Conservation (phyloP, 2,797 vertebrate genomes). For the Dermochelys coriacea region DNA sequence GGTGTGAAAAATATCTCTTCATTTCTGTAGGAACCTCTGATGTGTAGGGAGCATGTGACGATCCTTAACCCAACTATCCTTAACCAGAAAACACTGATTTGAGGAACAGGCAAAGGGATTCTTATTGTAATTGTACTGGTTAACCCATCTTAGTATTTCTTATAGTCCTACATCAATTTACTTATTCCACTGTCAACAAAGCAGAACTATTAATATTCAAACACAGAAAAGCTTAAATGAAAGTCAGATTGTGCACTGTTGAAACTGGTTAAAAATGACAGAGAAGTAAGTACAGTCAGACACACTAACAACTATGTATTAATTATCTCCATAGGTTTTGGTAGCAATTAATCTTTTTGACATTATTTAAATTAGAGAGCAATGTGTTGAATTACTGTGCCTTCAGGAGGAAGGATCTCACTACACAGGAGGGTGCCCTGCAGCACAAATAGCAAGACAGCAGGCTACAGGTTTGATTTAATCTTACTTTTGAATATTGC, state of each 20-base stretch:
- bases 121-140: neutral
- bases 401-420: neutral
- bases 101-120: conserved; percentile 11
- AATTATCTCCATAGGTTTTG: conserved; percentile 4
- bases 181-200: neutral
- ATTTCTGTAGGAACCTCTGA: accelerated
- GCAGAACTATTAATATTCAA: conserved; percentile 1
- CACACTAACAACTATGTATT: neutral
- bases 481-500: neutral
- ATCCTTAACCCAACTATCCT: accelerated
- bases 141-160: neutral
- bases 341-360: conserved; percentile 22
- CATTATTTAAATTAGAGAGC: conserved; percentile 18
- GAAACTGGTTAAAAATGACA: conserved; percentile 25
- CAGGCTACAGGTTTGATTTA: neutral
- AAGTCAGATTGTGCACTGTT: conserved; percentile 16
- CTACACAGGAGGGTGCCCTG: accelerated
- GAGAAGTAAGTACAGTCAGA: neutral
- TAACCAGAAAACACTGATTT: neutral
- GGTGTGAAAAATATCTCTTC: neutral
- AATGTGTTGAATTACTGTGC: neutral
- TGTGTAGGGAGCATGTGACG: neutral
- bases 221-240: neutral
- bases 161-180: neutral
- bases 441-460: neutral